Conservation (phyloP, 2,113 vertebrate species). For the Heptranchias perlo region DNA sequence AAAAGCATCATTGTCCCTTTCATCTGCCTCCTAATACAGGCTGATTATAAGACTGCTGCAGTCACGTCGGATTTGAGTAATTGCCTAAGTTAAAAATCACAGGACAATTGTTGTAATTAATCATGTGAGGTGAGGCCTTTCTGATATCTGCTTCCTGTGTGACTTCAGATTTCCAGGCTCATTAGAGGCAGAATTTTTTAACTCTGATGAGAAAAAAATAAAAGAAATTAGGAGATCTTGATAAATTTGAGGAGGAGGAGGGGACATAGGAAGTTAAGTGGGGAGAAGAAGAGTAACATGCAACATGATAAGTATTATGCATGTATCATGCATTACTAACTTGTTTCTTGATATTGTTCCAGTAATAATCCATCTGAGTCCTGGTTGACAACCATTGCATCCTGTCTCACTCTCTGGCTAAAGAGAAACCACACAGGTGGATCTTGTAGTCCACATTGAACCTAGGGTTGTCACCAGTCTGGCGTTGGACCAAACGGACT, state of each 20-base stretch:
- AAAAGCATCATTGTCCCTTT: conserved; percentile 30
- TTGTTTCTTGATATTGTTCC: not conserved
- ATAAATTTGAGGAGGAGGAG: conserved; percentile 1
- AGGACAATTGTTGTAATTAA: conserved; percentile 36
- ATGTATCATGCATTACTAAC: not conserved
- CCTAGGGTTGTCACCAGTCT: not conserved
- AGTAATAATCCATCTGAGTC: not conserved
- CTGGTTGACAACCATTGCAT: not conserved
- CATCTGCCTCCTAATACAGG: conserved; percentile 29
- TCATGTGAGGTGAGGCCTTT: conserved; percentile 35
- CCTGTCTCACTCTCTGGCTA: not conserved
- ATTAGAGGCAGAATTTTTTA: conserved; percentile 21
- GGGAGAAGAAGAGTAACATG: not conserved
- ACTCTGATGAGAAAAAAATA: not conserved
- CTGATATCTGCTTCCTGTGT: conserved; percentile 35
- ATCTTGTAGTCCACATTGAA: not conserved
- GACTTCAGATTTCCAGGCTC: conserved; percentile 17
- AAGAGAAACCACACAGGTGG: not conserved
- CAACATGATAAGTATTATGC: too few relatives aligned
- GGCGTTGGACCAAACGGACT: not conserved
- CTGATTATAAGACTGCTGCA: conserved; percentile 20
- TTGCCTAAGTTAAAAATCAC: conserved; percentile 29
- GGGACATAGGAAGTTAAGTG: not conserved
- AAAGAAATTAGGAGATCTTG: not conserved
- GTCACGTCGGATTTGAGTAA: conserved; percentile 26